Base-by-base conservation (phyloP, 1,140 invertebrate species). In the Mesaphorura yosii region DNA sequence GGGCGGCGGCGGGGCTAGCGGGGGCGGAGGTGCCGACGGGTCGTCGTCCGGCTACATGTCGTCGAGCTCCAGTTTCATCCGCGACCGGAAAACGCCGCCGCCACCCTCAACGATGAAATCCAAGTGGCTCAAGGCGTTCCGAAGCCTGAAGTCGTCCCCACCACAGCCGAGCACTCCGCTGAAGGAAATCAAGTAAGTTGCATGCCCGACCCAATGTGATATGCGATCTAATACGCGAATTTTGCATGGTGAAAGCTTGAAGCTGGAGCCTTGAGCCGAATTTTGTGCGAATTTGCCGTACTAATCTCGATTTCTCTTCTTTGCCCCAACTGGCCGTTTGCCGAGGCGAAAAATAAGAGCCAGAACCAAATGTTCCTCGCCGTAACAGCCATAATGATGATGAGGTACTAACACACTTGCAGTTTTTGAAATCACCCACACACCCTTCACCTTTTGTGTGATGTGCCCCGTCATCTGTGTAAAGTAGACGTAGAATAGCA, bases 101-200 rank as follows among this genome's bases (percentile, higher is more conserved):
- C 89, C 83, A 55, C 83, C 86, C 4, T 78, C 83, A 38, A 90
- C 83, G 50, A 94, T 94, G 79, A 94, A 94, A 74, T 89, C 85
- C 67, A 94, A 95, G 78, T 96, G 92, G 92, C 74, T 95, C 64
- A 95, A 95, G 72, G 92, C 92, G 58, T 91, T 96, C 74, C 87
- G 89, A 72, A 93, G 85, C 68, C 76, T 96, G 55, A 95, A 94
- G 62, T 40, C 48, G 23, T 41, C 49, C 39, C 49, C 54, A 22
- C 50, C 39, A 6, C 12, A 25, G 28, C 28, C 44, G 6, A 15
- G 6, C 12, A 19, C 26, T 19, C 28, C 51, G 31, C 23, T 28
- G 10, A 67, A 66, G 58, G 70, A 78, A 48, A 44, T 46, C 41
- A 53, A 78, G 77, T 79, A 65, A 76, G 77, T 72, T 52, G 14